Evolutionary conservation across 2,113 vertebrate genomes (phyloP).

Genomic region (Xiphorhynchus elegans): DNA sequence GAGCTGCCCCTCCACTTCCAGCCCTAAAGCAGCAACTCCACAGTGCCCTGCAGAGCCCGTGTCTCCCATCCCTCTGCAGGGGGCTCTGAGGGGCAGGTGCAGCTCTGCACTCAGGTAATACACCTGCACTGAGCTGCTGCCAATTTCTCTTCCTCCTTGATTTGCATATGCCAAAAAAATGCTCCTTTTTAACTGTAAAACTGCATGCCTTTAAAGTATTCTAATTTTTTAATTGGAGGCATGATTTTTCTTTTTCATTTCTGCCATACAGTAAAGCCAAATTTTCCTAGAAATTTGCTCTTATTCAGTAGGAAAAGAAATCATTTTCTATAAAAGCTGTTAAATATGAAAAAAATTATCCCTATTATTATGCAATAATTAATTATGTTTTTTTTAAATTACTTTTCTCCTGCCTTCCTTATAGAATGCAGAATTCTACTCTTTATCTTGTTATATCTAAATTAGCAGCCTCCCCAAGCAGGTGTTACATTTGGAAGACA

Average conservation of each 20-base stretch:
- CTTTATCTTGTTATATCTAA: constrained; percentile 59
- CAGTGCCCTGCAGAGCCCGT: not conserved
- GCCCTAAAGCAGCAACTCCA: not conserved
- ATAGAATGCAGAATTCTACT: not conserved
- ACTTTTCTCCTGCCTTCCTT: not conserved
- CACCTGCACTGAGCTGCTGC: not conserved
- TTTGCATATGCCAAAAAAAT: not conserved
- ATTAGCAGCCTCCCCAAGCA: constrained; percentile 55
- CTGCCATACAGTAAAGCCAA: not conserved
- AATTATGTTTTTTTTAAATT: not conserved
- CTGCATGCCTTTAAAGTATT: not conserved
- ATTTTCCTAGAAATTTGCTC: not conserved
- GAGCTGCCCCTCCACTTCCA: not conserved
- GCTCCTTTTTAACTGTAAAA: not conserved
- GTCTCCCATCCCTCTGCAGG: not conserved
- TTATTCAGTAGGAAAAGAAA: not conserved
- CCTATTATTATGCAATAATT: not conserved
- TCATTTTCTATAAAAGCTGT: not conserved
- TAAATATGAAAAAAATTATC: not conserved
- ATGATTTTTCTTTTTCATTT: not conserved
- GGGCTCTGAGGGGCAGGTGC: not conserved
- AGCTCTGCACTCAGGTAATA: not conserved
- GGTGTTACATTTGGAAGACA: constrained; percentile 65
- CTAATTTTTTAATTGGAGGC: not conserved
- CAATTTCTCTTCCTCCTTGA: not conserved